A percentile compares a stretch with the other conserved stretches of the same genome.
Evolutionary conservation across 1,140 invertebrate genomes (phyloP).

Genomic region (Rhagoletis pomonella): DNA sequence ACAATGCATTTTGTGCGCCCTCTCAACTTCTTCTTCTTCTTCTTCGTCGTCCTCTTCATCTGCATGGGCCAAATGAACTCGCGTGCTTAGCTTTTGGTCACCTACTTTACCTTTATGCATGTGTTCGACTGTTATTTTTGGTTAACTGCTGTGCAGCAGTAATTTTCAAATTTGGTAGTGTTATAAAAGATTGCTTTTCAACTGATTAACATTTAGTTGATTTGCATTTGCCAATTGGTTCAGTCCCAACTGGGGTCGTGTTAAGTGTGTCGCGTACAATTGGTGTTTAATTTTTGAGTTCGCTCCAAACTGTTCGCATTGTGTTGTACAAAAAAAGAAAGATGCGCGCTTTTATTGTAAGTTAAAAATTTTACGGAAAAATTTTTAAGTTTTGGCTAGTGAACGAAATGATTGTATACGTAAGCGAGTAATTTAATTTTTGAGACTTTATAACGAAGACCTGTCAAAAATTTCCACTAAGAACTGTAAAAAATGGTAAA

Average conservation of each 20-base stretch:
- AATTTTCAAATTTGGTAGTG: conserved; percentile 7
- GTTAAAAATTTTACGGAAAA: conserved; percentile 35
- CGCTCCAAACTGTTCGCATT: neutral
- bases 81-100: conserved; percentile 28
- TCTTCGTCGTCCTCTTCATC: neutral
- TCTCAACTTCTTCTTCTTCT: neutral
- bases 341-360: conserved; percentile 71
- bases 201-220: conserved; percentile 73
- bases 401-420: no score
- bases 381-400: neutral
- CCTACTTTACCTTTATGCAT: neutral
- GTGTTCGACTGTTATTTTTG: conserved; percentile 25
- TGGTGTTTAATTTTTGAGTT: neutral
- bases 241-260: neutral
- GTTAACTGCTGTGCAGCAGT: neutral
- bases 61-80: neutral
- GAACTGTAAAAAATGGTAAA: no score
- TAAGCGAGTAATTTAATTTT: no score
- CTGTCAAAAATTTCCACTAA: no score
- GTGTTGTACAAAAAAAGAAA: conserved; percentile 52
- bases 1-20: neutral
- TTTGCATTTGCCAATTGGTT: conserved; percentile 65
- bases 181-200: conserved; percentile 62
- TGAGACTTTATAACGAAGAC: no score
- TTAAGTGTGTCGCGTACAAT: neutral